Evolutionary conservation across 2,797 vertebrate genomes (phyloP), one percentile per base, ranked within the genome.

Genomic region (Pangasius larnaudii): DNA sequence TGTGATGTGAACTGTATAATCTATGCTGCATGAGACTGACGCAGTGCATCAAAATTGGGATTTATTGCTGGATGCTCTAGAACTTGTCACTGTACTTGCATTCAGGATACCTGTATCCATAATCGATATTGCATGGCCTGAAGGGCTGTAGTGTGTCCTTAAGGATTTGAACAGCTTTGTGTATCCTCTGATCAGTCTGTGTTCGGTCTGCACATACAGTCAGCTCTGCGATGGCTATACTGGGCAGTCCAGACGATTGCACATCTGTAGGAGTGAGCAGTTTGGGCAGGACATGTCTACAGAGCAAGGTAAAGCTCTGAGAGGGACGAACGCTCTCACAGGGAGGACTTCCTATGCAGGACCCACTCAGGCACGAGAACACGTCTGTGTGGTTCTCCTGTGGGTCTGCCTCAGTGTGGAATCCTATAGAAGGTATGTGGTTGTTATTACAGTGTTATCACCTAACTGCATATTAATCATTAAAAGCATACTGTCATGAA

Each of bases 31-130:
- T 8, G 10, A 58, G 19, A 49, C 27, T n/a, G 9, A 46, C 9
- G n/a, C 1, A 9, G 18, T 65, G 42, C 36, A 69, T 49, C 67
- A 58, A 42, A 7, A 18, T 33, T 61, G 8, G 3, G 10, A 51
- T 1, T 53, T 84, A 30, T 46, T 63, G 18, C 51, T 85, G 36
- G 46, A 46, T 72, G 65, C 18, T 88, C 36, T 79, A 74, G n/a
- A 91, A 92, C 53, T 79, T 94, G 84, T 95, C 92, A 1, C 93
- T 94, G 86, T 97, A 97, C 90, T 95, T 96, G 93, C 96, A 97
- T 91, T 97, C 96, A 0, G 96, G 97, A 90, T 97, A 97, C 90
- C 96, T 96, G 92, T 97, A 97, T 85, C 94, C 94, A 83, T 96
- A 97, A 84, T 92, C 93, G 9, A 93, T 91, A 79, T 94, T 95